Evolutionary conservation across 2,113 vertebrate genomes (phyloP), one percentile per base, ranked within the genome.

Genomic region (Thamnaconus septentrionalis): DNA sequence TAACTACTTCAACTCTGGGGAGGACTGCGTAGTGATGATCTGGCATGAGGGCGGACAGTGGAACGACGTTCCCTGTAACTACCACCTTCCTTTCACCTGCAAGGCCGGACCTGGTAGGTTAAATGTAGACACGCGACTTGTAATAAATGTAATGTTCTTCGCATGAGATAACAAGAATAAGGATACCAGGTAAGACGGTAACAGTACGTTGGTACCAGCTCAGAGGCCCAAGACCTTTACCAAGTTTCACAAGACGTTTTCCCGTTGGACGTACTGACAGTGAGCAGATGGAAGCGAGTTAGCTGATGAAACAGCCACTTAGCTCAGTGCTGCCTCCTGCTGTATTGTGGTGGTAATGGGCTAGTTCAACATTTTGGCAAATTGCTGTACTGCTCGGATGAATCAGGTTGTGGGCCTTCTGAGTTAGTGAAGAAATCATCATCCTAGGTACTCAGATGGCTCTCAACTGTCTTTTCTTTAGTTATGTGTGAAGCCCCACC

Each of bases 11-110:
- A 85, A 91, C 10, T 91, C 91, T 0, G 93, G 87, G 0, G 96
- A 98, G 82, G 94, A 98, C 53, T 99, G 97, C 0, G 94, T 96
- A 12, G 96, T 98, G 65, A 97, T 97, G 94, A 95, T 96, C 80
- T 94, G 94, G 94, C 94, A 97, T 0, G 95, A 97, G 83, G 88
- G 78, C 7, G 96, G 95, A 6, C 94, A 96, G 82, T 99, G 97
- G 97, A 98, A 96, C 0, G 94, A 97, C 0, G 94, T 99, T 1
- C 96, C 96, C 39, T 99, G 97, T 90, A 97, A 96, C 80, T 98
- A 98, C 73, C 91, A 95, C 73, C 93, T 99, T 63, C 94, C 96
- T 39, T 99, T 96, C 90, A 98, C 95, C 0, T 99, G 97, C 92
- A 98, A 98, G 89, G 93, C 89, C 65, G 92, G 91, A 87, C 93